Percentiles rank a stretch among this genome's conserved stretches.
phyloP scores from a whole-genome alignment of 2,113 vertebrate genomes.

The Agapornis roseicollis region DNA sequence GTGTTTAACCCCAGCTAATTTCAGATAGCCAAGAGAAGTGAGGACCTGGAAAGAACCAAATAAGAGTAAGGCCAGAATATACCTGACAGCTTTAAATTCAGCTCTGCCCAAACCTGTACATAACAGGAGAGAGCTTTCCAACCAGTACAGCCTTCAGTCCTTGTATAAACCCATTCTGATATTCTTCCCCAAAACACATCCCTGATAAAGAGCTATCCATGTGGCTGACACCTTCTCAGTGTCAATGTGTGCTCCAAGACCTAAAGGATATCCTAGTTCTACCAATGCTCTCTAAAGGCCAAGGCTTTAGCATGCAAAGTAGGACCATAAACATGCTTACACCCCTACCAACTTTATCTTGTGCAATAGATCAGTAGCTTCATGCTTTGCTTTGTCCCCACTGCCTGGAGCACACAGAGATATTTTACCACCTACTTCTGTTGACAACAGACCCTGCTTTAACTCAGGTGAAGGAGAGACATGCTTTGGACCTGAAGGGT shows the following conservation, averaged over 20 bases:
- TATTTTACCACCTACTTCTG: background rate
- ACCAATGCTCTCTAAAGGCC: background rate
- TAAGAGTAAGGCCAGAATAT: background rate
- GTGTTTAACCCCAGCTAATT: background rate
- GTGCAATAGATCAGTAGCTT: background rate
- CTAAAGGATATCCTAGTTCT: background rate
- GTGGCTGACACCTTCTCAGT: background rate
- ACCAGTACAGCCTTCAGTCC: background rate
- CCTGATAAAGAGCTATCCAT: background rate
- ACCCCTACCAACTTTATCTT: background rate
- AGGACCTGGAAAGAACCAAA: background rate
- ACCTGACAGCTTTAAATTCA: background rate
- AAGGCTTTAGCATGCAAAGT: background rate
- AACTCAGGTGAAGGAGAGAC: background rate
- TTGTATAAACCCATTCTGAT: background rate
- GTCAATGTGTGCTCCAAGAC: background rate
- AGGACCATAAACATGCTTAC: background rate
- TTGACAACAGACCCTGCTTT: background rate
- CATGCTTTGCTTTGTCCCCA: background rate
- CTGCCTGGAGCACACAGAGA: background rate
- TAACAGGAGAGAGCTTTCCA: background rate
- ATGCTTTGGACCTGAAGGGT: background rate
- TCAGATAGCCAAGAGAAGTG: background rate
- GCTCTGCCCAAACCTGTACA: accelerated
- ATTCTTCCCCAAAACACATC: accelerated